phyloP scores from a whole-genome alignment of 2,888 invertebrate genomes.

The Oxytorus armatus region DNA sequence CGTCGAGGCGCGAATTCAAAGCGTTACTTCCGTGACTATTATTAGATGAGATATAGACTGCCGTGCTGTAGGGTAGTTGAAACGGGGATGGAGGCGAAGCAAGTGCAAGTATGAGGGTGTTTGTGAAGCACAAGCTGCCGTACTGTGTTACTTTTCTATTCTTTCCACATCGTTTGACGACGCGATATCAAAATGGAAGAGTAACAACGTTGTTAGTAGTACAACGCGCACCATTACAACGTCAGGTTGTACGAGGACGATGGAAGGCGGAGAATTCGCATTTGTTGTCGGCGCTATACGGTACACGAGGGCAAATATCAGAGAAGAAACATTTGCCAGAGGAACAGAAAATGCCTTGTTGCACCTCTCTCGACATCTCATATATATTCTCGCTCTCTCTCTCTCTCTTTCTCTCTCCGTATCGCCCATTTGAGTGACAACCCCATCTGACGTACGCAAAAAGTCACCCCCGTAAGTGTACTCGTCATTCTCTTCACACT shows the following conservation, averaged over 20 bases:
- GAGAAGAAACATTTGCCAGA: slow-evolving; percentile 26
- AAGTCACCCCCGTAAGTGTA: slow-evolving; percentile 13
- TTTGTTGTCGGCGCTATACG: slow-evolving; percentile 15
- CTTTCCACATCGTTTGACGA: slow-evolving; percentile 73
- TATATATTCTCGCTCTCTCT: slow-evolving; percentile 58
- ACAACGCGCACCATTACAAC: slow-evolving; percentile 73
- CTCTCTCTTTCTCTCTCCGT: slow-evolving; percentile 67
- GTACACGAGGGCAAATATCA: slow-evolving; percentile 11
- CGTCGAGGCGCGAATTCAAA: slow-evolving; percentile 6
- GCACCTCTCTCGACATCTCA: slow-evolving; percentile 69
- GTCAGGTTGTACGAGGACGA: slow-evolving; percentile 70
- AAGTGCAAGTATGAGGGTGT: slow-evolving; percentile 29
- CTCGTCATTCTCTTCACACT: slow-evolving; percentile 31
- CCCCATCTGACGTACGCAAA: slow-evolving; percentile 71
- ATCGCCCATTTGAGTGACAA: slow-evolving; percentile 76
- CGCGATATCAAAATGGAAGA: slow-evolving; percentile 69
- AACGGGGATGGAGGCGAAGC: slow-evolving; percentile 24
- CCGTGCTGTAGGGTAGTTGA: slow-evolving; percentile 10
- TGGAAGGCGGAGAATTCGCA: background rate
- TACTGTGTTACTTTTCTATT: slow-evolving; percentile 68
- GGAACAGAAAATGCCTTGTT: slow-evolving; percentile 73
- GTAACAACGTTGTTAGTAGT: slow-evolving; percentile 66
- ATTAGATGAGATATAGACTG: slow-evolving; percentile 29
- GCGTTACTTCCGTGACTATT: slow-evolving; percentile 33
- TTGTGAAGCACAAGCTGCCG: slow-evolving; percentile 66